Percentiles rank a stretch among this genome's conserved stretches.
These are phyloP conservation scores for Heliconius congener DNA, from an alignment of 1,140 invertebrate genomes.

Conservation along the genomic window DNA sequence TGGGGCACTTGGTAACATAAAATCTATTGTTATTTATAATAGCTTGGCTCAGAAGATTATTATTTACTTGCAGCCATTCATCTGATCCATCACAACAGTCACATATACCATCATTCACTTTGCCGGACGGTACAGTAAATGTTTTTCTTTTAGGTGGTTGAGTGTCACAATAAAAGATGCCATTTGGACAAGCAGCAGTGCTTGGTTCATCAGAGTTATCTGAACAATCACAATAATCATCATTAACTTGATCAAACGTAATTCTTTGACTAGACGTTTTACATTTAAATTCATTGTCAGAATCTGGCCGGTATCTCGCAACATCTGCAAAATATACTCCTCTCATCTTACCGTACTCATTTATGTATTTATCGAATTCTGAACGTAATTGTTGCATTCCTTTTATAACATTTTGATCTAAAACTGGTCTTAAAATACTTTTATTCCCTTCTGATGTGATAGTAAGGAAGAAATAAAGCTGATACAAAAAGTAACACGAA, in stretches of 20 bases:
- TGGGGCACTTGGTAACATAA: constrained; percentile 55
- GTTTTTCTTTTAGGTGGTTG: constrained; percentile 76
- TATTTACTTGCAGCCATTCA: constrained; percentile 82
- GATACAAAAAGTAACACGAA: constrained; percentile 68
- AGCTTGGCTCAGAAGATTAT: constrained; percentile 60
- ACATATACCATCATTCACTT: constrained; percentile 97
- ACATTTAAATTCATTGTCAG: constrained; percentile 65
- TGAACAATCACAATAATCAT: constrained; percentile 96
- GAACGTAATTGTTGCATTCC: constrained; percentile 53
- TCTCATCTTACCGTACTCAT: constrained; percentile 63
- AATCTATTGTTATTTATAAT: constrained; percentile 52
- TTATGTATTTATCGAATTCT: constrained; percentile 66
- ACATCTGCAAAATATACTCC: constrained; percentile 63
- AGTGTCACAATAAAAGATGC: constrained; percentile 89
- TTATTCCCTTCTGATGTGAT: constrained; percentile 57
- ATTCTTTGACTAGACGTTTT: constrained; percentile 57
- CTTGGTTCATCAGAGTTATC: constrained; percentile 95
- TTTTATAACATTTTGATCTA: constrained; percentile 51
- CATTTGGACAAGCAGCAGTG: constrained; percentile 92
- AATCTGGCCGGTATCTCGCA: constrained; percentile 59
- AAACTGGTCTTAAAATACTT: constrained; percentile 50
- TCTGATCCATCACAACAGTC: constrained; percentile 94
- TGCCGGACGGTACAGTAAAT: constrained; percentile 80
- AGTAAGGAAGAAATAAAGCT: constrained; percentile 70
- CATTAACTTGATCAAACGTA: constrained; percentile 88